Base-by-base conservation (phyloP, 2,888 invertebrate species). In the Antitype chi region DNA sequence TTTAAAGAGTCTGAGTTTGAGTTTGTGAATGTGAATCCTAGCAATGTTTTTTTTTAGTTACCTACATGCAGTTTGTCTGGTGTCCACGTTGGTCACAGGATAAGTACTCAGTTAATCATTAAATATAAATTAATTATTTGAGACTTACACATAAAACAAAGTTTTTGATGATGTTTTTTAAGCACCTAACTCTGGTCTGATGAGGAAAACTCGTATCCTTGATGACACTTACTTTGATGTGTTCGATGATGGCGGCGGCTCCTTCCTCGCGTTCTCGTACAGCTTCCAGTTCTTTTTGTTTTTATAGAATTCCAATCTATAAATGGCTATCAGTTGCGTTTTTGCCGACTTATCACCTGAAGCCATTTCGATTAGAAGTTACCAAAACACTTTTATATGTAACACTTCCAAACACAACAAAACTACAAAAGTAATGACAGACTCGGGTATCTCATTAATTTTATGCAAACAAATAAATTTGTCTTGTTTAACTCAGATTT, bases 241-340 rank as follows among this genome's bases (percentile, higher is more conserved):
- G n/a, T 60, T 60, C 9, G 55, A 23, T 15, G 70, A 25, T 15
- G 49, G 60, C 0, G 52, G 59, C 1, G 28, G 17, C 0, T 67
- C 55, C 23, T 69, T 72, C 49, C 1, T 59, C 25, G 47, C 53
- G 32, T 69, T 43, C 38, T 82, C 70, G 52, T 76, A 78, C 2
- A 93, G 85, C 78, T 92, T 93, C 95, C 95, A 95, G 43, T 92
- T 92, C 32, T 91, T 92, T 76, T 94, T 91, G 43, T 94, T 94
- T 76, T 89, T 92, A 76, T 94, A 94, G 77, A 94, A 94, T 73
- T 95, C 93, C 4, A 95, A 89, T 23, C 90, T 91, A 66, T 92
- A 93, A 15, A 95, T 91, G 6, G 94, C 92, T 43, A 89, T 60
- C 55, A 94, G 74, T 47, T 93, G 92, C 0, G 89, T 60, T 71